Percentiles rank a stretch among this genome's conserved stretches.
phyloP scores from a whole-genome alignment of 2,797 vertebrate genomes.

The Avahi laniger region DNA sequence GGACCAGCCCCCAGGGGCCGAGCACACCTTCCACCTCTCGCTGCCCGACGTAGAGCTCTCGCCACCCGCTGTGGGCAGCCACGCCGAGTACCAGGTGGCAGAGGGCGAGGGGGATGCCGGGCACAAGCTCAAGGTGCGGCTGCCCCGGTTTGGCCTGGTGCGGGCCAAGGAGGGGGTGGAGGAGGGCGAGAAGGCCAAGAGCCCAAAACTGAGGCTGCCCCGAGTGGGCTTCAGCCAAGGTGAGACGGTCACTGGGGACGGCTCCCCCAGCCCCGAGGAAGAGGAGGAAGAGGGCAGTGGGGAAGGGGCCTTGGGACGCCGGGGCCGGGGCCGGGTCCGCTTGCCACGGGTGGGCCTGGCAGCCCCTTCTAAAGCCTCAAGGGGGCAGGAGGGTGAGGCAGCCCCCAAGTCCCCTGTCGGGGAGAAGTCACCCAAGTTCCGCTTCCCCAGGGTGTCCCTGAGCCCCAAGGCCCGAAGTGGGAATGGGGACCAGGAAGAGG shows the following conservation, averaged over 20 bases:
- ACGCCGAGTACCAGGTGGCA: conserved; percentile 72
- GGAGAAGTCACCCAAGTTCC: conserved; percentile 88
- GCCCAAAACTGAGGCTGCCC: conserved; percentile 83
- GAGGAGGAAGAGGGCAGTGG: conserved; percentile 23
- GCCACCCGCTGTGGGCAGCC: conserved; percentile 72
- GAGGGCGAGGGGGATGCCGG: conserved; percentile 57
- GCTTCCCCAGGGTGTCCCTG: conserved; percentile 88
- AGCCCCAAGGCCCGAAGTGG: conserved; percentile 87
- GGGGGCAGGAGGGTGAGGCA: conserved; percentile 79
- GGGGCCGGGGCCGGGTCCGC: conserved; percentile 70
- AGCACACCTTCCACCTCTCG: conserved; percentile 74
- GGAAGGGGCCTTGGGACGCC: conserved; percentile 43
- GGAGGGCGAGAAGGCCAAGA: conserved; percentile 82
- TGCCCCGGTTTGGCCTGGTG: conserved; percentile 88
- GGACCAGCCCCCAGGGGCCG: conserved; percentile 53
- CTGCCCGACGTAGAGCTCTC: conserved; percentile 83
- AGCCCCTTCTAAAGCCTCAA: conserved; percentile 82
- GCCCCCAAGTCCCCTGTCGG: conserved; percentile 79
- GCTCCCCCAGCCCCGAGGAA: conserved; percentile 59
- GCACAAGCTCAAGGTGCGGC: conserved; percentile 85
- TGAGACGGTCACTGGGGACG: neutral
- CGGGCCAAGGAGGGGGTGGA: conserved; percentile 81
- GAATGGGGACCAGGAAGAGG: conserved; percentile 80
- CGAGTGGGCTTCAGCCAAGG: conserved; percentile 84
- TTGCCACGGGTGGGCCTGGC: conserved; percentile 89